Conservation (phyloP, 2,888 invertebrate species). For the Crematogaster levior region DNA sequence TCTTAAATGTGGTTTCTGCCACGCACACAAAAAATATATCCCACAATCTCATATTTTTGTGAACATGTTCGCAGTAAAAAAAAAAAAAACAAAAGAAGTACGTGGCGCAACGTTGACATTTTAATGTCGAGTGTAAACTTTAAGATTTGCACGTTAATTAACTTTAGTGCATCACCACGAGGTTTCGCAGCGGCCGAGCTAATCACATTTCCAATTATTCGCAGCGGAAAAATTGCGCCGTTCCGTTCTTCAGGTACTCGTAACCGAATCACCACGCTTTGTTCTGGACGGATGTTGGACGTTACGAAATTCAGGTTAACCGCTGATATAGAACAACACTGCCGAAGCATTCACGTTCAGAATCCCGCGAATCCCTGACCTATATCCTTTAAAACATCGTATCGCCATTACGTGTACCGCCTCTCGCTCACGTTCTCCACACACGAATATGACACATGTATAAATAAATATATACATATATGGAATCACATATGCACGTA, state of each 20-base stretch:
- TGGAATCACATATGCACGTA: not conserved
- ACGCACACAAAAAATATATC: not conserved
- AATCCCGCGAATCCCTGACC: constrained; percentile 73
- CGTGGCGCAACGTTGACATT: constrained; percentile 1
- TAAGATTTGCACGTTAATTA: constrained; percentile 46
- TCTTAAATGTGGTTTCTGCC: not conserved
- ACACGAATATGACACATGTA: not conserved
- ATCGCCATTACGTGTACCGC: constrained; percentile 64
- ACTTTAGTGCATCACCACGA: constrained; percentile 22
- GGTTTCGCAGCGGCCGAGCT: constrained; percentile 10
- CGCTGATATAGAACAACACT: constrained; percentile 60
- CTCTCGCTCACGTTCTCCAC: not conserved
- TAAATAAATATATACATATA: not conserved
- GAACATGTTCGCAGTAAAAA: not conserved
- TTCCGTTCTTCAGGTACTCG: constrained; percentile 13
- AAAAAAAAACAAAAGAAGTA: not conserved
- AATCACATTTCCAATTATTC: constrained; percentile 42
- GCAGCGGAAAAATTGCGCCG: constrained; percentile 27
- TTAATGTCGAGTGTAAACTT: constrained; percentile 35
- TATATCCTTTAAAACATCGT: constrained; percentile 75
- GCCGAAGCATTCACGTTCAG: constrained; percentile 60
- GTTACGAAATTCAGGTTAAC: constrained; percentile 69
- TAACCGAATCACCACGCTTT: constrained; percentile 44
- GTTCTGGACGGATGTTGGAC: constrained; percentile 46
- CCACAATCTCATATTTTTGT: not conserved